Conservation (phyloP, 1,140 invertebrate genomes). For the Neodiprion lecontei region DNA sequence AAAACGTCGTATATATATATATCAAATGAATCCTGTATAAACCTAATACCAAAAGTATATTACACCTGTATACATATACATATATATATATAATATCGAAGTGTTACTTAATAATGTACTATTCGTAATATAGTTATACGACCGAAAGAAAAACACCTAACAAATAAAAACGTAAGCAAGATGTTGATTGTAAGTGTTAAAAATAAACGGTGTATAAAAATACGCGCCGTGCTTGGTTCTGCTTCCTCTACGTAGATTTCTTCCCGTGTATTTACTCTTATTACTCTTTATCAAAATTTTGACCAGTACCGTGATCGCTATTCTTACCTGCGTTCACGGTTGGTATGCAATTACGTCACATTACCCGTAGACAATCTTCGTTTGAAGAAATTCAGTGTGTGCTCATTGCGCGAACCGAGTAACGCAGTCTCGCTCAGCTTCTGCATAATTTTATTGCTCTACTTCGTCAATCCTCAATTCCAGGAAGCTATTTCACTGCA, state of each 20-base stretch:
- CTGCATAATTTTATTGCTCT: too few species aligned
- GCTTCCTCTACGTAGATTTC: neutral
- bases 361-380: neutral
- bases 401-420: too few species aligned
- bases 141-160: slow-evolving; percentile 30
- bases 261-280: neutral
- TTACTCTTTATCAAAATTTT: neutral
- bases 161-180: slow-evolving; percentile 33
- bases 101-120: slow-evolving; percentile 51
- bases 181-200: slow-evolving; percentile 63
- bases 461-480: too few species aligned
- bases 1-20: neutral
- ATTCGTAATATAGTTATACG: slow-evolving; percentile 52
- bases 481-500: too few species aligned
- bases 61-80: slow-evolving; percentile 3
- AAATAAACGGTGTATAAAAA: slow-evolving; percentile 62
- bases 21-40: neutral
- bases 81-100: slow-evolving; percentile 19
- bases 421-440: too few species aligned
- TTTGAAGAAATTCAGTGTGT: neutral
- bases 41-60: neutral
- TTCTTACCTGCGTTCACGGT: neutral
- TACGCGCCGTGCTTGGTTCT: too few species aligned
- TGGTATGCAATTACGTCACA: neutral
- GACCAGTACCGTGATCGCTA: neutral